phyloP scores from a whole-genome alignment of 1,140 invertebrate genomes.

The Pogonomyrmex barbatus region DNA sequence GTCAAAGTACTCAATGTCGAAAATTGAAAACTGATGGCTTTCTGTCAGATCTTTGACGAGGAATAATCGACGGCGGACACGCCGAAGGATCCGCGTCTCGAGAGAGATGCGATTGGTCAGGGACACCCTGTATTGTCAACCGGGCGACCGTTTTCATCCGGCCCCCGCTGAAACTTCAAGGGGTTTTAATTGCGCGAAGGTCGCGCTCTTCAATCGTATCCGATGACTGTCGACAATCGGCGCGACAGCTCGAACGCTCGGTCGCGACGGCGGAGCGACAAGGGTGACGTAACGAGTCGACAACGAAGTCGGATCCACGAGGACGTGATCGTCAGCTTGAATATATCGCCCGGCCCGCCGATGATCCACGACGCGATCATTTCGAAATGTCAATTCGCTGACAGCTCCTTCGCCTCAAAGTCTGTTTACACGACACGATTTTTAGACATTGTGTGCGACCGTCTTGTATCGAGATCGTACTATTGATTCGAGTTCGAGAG shows the following conservation, averaged over 20 bases:
- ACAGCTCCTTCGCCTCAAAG: conserved; percentile 60
- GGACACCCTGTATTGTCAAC: conserved; percentile 72
- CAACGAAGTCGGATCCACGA: conserved; percentile 73
- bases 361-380: conserved; percentile 53
- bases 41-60: conserved; percentile 26
- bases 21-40: conserved; percentile 48
- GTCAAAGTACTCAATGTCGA: conserved; percentile 34
- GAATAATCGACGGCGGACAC: conserved; percentile 32
- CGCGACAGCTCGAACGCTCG: conserved; percentile 71
- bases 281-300: conserved; percentile 80
- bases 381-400: conserved; percentile 65
- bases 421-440: conserved; percentile 57
- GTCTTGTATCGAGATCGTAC: conserved; percentile 21
- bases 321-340: conserved; percentile 54
- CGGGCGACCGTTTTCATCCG: conserved; percentile 69
- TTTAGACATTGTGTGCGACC: conserved; percentile 27
- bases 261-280: conserved; percentile 74
- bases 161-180: conserved; percentile 76
- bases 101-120: conserved; percentile 41
- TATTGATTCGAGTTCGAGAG: conserved; percentile 35
- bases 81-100: conserved; percentile 30
- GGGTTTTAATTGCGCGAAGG: conserved; percentile 84
- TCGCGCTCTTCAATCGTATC: conserved; percentile 77
- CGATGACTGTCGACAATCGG: conserved; percentile 78
- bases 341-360: conserved; percentile 35